Conservation (phyloP, 1,140 invertebrate species). For the Drosophila kurseongensis region DNA sequence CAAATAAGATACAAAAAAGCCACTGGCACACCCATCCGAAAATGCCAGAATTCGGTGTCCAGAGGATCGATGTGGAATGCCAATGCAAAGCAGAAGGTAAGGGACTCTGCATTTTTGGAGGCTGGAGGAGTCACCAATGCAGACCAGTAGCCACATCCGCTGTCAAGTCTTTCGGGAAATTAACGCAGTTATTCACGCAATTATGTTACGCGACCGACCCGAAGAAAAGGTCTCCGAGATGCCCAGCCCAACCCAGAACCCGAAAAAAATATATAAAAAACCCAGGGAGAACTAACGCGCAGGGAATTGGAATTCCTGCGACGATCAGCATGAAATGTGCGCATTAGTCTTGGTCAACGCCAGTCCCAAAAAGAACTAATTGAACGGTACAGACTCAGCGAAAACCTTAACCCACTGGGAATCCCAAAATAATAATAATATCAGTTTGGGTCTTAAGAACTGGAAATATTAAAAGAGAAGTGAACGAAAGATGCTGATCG, state of each 20-base stretch:
- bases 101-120: not conserved
- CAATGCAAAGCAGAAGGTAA: slow-evolving; percentile 34
- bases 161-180: slow-evolving; percentile 74
- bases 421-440: no score
- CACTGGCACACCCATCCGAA: slow-evolving; percentile 60
- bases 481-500: no score
- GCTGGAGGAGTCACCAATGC: slow-evolving; percentile 25
- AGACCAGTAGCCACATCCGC: slow-evolving; percentile 76
- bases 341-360: slow-evolving; percentile 60
- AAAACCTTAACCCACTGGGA: slow-evolving; percentile 20
- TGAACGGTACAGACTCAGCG: slow-evolving; percentile 29
- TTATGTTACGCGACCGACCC: slow-evolving; percentile 37
- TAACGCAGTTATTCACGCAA: slow-evolving; percentile 80
- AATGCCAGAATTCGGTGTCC: slow-evolving; percentile 28
- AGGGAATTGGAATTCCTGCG: slow-evolving; percentile 50
- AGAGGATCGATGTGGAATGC: slow-evolving; percentile 38
- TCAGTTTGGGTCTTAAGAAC: no score
- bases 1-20: slow-evolving; percentile 7
- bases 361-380: slow-evolving; percentile 37
- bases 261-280: slow-evolving; percentile 2
- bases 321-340: slow-evolving; percentile 58
- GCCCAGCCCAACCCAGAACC: slow-evolving; percentile 19
- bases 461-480: no score
- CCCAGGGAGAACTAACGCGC: slow-evolving; percentile 5
- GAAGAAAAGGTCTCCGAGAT: slow-evolving; percentile 29